phyloP scores from a whole-genome alignment of 2,797 vertebrate genomes.

The Pantherophis vulpinus region DNA sequence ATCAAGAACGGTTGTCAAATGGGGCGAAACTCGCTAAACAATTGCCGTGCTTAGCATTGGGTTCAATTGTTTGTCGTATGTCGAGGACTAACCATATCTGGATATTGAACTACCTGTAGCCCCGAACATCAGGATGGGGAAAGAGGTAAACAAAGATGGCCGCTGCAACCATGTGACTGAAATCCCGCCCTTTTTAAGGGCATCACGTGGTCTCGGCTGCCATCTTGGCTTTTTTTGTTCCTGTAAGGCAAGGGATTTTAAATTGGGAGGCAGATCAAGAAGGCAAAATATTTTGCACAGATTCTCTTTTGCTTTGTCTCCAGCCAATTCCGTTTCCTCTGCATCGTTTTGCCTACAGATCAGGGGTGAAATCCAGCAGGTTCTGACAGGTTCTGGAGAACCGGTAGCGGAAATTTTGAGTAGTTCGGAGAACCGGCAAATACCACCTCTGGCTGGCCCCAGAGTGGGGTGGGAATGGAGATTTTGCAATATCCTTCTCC shows the following conservation, averaged over 20 bases:
- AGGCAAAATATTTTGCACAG: slow-evolving; percentile 50
- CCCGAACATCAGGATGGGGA: not conserved
- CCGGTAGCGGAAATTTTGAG: too few relatives aligned
- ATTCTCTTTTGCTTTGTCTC: too few relatives aligned
- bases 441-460: too few relatives aligned
- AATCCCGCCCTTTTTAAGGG: not conserved
- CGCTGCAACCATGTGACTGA: not conserved
- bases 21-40: not conserved
- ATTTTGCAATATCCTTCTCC: too few relatives aligned
- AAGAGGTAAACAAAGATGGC: not conserved
- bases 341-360: slow-evolving; percentile 28
- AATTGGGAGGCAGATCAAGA: slow-evolving; percentile 64
- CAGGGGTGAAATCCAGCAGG: too few relatives aligned
- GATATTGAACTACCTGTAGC: slow-evolving; percentile 69
- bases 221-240: not conserved
- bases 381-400: too few relatives aligned
- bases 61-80: not conserved
- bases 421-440: too few relatives aligned
- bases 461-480: too few relatives aligned
- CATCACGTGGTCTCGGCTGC: not conserved
- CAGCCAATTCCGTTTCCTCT: slow-evolving; percentile 16
- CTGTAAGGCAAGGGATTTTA: not conserved
- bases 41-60: not conserved
- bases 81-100: slow-evolving; percentile 38
- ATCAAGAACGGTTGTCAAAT: not conserved